Percentiles rank a stretch among this genome's conserved stretches.
These are phyloP conservation scores for Penaeus monodon DNA, from an alignment of 2,888 invertebrate genomes.

Conservation along the genomic window DNA sequence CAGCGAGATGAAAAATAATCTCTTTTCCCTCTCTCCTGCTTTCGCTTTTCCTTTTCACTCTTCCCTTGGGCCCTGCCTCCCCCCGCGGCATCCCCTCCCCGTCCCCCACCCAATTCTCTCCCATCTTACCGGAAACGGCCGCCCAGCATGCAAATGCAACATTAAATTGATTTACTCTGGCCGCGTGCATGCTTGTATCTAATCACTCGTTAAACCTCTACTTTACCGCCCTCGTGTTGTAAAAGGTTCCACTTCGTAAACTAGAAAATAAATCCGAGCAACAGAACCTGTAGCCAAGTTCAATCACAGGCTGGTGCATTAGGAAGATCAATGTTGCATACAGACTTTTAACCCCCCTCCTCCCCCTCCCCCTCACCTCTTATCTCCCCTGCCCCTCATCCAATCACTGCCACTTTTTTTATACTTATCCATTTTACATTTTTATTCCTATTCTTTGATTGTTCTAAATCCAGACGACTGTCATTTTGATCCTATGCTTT, in stretches of 20 bases:
- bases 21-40: too few relatives aligned
- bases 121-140: not conserved
- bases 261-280: slow-evolving; percentile 13
- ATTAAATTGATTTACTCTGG: slow-evolving; percentile 9
- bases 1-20: too few relatives aligned
- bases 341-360: not conserved
- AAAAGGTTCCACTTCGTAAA: slow-evolving; percentile 7
- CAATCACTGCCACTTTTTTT: too few relatives aligned
- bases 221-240: slow-evolving; percentile 12
- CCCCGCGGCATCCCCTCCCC: too few relatives aligned
- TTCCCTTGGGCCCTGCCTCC: too few relatives aligned
- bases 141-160: slow-evolving; percentile 14
- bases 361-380: not conserved
- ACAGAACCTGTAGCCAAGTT: slow-evolving; percentile 1
- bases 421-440: too few relatives aligned
- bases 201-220: slow-evolving; percentile 8
- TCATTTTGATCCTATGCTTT: too few relatives aligned
- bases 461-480: too few relatives aligned
- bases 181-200: slow-evolving; percentile 12
- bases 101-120: not conserved
- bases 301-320: slow-evolving; percentile 8
- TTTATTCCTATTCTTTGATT: too few relatives aligned
- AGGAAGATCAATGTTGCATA: slow-evolving; percentile 18
- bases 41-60: too few relatives aligned
- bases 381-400: too few relatives aligned